Conservation (phyloP, 2,113 vertebrate genomes). For the Montifringilla adamsi region DNA sequence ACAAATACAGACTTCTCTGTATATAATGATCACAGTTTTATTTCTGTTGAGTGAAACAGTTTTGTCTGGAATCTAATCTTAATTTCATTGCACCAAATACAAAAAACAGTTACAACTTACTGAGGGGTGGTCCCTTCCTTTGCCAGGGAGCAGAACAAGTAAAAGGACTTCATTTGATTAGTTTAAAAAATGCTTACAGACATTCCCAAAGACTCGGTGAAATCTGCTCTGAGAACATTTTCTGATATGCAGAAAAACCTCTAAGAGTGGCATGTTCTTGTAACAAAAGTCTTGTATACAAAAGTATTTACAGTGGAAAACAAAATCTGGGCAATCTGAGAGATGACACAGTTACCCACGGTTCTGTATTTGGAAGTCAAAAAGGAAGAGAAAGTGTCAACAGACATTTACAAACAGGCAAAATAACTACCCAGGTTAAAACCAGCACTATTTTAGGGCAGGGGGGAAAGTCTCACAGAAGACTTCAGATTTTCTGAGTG, state of each 20-base stretch:
- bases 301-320: not conserved
- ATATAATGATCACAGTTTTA: not conserved
- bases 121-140: conserved; percentile 14
- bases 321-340: not conserved
- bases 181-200: not conserved
- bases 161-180: not conserved
- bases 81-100: not conserved
- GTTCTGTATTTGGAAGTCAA: not conserved
- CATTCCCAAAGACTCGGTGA: not conserved
- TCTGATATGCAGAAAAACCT: not conserved
- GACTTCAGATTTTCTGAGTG: not conserved
- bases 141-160: conserved; percentile 2
- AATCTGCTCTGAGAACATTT: not conserved
- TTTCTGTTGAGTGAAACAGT: not conserved
- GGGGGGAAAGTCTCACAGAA: not conserved
- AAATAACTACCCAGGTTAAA: not conserved
- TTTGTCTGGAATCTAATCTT: conserved; percentile 31
- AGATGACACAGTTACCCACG: not conserved
- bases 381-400: not conserved
- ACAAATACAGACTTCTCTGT: not conserved
- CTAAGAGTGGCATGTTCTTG: not conserved
- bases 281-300: not conserved
- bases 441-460: fast-evolving
- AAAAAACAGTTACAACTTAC: not conserved
- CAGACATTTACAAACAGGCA: not conserved